Evolutionary conservation across 1,140 invertebrate species (phyloP).

Genomic region (Neodiprion pinetum): DNA sequence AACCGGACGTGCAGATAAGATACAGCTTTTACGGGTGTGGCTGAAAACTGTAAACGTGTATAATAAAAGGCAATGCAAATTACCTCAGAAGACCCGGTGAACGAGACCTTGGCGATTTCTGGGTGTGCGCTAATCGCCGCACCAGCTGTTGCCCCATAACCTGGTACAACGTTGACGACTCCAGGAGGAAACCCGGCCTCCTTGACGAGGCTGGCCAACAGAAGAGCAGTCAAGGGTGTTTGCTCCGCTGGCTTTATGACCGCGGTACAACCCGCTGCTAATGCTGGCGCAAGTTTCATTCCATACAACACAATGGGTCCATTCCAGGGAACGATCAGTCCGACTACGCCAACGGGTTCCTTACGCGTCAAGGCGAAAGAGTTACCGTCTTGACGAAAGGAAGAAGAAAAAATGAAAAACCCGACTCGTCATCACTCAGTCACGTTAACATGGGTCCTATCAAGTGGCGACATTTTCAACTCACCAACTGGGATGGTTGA

Average conservation of each 20-base stretch:
- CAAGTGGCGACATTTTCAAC: neutral
- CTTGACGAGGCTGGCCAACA: constrained; percentile 69
- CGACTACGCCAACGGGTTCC: constrained; percentile 83
- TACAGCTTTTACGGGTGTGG: too few relatives aligned
- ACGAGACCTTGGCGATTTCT: constrained; percentile 75
- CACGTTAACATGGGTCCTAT: neutral
- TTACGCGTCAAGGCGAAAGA: constrained; percentile 71
- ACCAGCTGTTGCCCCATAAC: constrained; percentile 73
- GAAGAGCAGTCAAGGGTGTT: constrained; percentile 76
- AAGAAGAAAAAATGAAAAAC: constrained; percentile 40
- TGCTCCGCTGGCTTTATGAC: constrained; percentile 81
- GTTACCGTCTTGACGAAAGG: constrained; percentile 54
- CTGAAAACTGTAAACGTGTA: too few relatives aligned
- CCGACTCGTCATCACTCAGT: constrained; percentile 28
- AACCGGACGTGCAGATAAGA: too few relatives aligned
- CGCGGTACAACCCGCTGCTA: constrained; percentile 73
- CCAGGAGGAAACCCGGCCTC: constrained; percentile 77
- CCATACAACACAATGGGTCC: constrained; percentile 81
- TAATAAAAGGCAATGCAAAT: neutral
- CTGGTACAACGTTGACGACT: constrained; percentile 70
- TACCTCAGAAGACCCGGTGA: constrained; percentile 69
- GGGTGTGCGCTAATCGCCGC: constrained; percentile 69
- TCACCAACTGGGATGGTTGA: constrained; percentile 68
- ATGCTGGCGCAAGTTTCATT: constrained; percentile 80
- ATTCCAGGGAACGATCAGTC: constrained; percentile 85